These are phyloP conservation scores for Drosophila antonietae DNA, from an alignment of 2,888 invertebrate genomes.

Conservation along the genomic window DNA sequence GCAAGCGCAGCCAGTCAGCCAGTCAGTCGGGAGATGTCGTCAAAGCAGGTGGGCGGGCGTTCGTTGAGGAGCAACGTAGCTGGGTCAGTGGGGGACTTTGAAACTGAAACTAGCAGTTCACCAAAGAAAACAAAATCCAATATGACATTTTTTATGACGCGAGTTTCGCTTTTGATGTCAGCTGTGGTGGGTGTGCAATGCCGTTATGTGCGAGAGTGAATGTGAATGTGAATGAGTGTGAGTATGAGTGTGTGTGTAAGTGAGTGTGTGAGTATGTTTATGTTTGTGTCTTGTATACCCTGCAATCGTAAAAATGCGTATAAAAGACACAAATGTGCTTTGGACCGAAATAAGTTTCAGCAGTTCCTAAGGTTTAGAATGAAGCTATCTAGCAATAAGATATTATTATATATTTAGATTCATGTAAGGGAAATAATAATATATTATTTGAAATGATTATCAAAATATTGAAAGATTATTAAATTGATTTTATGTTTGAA, in stretches of 20 bases:
- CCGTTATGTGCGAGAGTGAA: conserved; percentile 31
- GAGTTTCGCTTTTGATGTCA: conserved; percentile 44
- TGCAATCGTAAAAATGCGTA: background rate
- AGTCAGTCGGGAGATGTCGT: conserved; percentile 6
- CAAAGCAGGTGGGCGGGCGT: conserved; percentile 53
- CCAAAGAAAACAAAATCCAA: conserved; percentile 31
- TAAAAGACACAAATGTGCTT: background rate
- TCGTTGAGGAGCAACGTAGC: background rate
- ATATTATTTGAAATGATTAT: background rate
- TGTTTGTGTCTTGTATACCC: conserved; percentile 5
- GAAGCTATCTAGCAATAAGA: no score
- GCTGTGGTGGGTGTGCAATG: conserved; percentile 55
- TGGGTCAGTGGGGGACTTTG: conserved; percentile 13
- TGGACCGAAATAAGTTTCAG: no score
- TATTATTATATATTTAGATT: background rate
- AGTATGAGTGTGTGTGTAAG: no score
- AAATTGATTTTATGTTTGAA: background rate
- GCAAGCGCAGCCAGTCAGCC: conserved; percentile 45
- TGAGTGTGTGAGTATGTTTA: conserved; percentile 7
- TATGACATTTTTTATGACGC: conserved; percentile 54
- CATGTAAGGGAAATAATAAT: background rate
- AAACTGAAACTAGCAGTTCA: conserved; percentile 40
- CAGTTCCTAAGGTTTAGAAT: no score
- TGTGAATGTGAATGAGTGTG: background rate
- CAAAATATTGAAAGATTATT: background rate